Conservation (phyloP, 2,888 invertebrate genomes). For the Augochlorella aurata region DNA sequence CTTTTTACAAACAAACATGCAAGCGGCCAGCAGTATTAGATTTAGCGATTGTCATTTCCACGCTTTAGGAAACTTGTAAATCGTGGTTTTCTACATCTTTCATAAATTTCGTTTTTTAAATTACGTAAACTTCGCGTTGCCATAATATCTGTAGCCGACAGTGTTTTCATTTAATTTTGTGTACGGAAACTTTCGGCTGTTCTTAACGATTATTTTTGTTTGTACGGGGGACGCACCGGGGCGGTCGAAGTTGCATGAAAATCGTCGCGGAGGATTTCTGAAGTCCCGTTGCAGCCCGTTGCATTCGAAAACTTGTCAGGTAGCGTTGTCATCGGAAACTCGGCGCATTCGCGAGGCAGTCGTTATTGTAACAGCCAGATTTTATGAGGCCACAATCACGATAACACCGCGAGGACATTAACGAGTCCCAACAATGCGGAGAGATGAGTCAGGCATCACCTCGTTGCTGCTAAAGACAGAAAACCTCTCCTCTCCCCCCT, state of each 20-base stretch:
- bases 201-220: too few relatives aligned
- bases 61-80: too few relatives aligned
- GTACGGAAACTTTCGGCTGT: too few relatives aligned
- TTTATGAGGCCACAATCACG: slow-evolving; percentile 25
- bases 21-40: too few relatives aligned
- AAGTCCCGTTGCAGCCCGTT: not conserved
- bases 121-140: too few relatives aligned
- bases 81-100: too few relatives aligned
- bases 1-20: too few relatives aligned
- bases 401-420: slow-evolving; percentile 40
- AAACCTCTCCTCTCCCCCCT: slow-evolving; percentile 21
- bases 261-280: not conserved
- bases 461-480: slow-evolving; percentile 56
- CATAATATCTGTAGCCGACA: too few relatives aligned
- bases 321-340: slow-evolving; percentile 3
- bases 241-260: not conserved
- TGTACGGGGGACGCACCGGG: too few relatives aligned
- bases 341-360: slow-evolving; percentile 22
- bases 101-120: too few relatives aligned
- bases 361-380: slow-evolving; percentile 34
- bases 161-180: too few relatives aligned
- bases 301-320: not conserved
- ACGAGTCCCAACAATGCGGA: slow-evolving; percentile 43
- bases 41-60: too few relatives aligned
- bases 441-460: slow-evolving; percentile 41